Percentiles rank a stretch among this genome's conserved stretches.
These are phyloP conservation scores for Gavia stellata DNA, from an alignment of 2,113 vertebrate genomes.

Conservation along the genomic window DNA sequence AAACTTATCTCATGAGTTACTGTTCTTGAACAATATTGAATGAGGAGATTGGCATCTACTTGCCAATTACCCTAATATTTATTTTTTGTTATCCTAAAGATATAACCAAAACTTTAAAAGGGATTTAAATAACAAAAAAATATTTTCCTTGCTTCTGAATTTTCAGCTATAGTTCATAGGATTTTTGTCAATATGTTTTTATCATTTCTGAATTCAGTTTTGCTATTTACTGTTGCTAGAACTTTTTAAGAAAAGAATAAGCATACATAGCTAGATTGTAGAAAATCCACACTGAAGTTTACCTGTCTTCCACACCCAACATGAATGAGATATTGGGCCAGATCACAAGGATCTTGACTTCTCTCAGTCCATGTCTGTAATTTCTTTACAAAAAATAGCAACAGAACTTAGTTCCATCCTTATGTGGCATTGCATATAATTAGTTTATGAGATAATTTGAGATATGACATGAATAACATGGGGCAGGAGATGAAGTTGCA, in stretches of 20 bases:
- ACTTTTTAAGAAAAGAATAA: not conserved
- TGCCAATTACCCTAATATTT: not conserved
- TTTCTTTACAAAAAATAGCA: not conserved
- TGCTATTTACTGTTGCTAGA: not conserved
- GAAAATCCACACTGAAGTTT: not conserved
- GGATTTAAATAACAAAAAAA: not conserved
- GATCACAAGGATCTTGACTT: not conserved
- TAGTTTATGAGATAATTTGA: not conserved
- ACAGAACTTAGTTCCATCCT: not conserved
- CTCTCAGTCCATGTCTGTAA: not conserved
- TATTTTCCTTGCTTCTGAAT: not conserved
- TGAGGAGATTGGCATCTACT: not conserved
- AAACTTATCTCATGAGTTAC: not conserved
- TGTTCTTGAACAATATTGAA: not conserved
- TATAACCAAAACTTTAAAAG: not conserved
- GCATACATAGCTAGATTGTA: not conserved
- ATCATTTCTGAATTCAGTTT: not conserved
- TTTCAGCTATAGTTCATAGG: not conserved
- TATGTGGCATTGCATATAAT: not conserved
- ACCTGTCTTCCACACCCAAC: not conserved
- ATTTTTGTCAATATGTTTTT: not conserved
- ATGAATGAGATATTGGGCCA: not conserved
- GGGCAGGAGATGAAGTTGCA: not conserved
- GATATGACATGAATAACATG: not conserved
- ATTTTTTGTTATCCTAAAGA: not conserved